These are phyloP conservation scores for Nemotelus nigrinus DNA, from an alignment of 2,888 invertebrate genomes.

Conservation along the genomic window DNA sequence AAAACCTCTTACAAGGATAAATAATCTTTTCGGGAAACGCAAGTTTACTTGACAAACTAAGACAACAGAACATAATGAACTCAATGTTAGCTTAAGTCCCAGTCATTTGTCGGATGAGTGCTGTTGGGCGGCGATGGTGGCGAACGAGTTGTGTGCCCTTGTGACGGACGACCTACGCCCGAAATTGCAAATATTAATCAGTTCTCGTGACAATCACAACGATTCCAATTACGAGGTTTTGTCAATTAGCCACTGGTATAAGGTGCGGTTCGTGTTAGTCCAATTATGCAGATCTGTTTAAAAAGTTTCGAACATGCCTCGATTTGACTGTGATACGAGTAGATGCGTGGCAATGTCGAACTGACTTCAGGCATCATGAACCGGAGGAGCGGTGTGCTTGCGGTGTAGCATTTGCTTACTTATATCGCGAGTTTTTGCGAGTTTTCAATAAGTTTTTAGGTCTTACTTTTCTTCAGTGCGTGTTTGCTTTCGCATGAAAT, in stretches of 20 bases:
- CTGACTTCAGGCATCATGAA: too few relatives aligned
- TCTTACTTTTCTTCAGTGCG: too few relatives aligned
- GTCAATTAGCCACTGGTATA: conserved; percentile 13
- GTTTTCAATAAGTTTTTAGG: too few relatives aligned
- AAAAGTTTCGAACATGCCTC: background rate
- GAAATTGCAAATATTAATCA: conserved; percentile 34
- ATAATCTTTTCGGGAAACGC: conserved; percentile 43
- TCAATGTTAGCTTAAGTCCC: conserved; percentile 39
- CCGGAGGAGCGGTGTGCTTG: too few relatives aligned
- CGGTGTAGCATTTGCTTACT: too few relatives aligned
- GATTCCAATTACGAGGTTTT: conserved; percentile 19
- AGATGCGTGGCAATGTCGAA: too few relatives aligned
- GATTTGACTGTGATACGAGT: background rate
- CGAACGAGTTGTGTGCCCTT: background rate
- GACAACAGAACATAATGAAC: conserved; percentile 45
- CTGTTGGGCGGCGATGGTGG: background rate
- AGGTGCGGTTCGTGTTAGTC: background rate
- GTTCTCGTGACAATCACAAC: conserved; percentile 33
- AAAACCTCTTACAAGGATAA: conserved; percentile 44
- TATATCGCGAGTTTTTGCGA: too few relatives aligned
- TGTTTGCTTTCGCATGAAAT: too few relatives aligned
- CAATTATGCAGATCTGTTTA: conserved; percentile 10
- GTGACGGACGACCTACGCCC: conserved; percentile 12
- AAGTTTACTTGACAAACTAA: conserved; percentile 44
- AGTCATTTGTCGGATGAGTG: conserved; percentile 28